Evolutionary conservation across 2,797 vertebrate species (phyloP).

Genomic region (Nyctalus aviator): DNA sequence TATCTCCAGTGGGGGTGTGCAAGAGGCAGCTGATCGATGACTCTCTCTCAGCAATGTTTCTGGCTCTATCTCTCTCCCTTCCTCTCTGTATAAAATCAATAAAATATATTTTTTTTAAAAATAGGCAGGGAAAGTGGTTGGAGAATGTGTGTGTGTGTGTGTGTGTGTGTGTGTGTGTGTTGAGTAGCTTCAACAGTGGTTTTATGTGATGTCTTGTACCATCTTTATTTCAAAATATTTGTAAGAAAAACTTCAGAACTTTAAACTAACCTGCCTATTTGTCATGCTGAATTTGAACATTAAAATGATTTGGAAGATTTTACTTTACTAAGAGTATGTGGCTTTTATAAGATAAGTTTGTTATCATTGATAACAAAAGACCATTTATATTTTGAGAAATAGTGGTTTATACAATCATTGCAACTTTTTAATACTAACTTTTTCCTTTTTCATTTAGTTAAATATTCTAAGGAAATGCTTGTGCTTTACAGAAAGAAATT

Average conservation of each 20-base stretch:
- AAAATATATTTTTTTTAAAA: too few relatives aligned
- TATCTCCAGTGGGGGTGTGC: too few relatives aligned
- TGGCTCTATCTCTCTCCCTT: too few relatives aligned
- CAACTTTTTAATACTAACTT: constrained; percentile 42
- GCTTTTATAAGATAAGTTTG: not conserved
- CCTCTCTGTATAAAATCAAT: too few relatives aligned
- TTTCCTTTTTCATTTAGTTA: not conserved
- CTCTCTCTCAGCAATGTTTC: too few relatives aligned
- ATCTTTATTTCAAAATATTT: constrained; percentile 49
- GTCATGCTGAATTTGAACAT: not conserved
- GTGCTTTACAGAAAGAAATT: not conserved
- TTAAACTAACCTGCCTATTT: not conserved
- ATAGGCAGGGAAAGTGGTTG: not conserved
- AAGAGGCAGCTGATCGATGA: too few relatives aligned
- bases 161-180: too few relatives aligned
- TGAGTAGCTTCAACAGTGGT: not conserved
- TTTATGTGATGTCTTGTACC: not conserved
- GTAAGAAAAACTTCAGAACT: not conserved
- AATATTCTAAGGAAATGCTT: not conserved
- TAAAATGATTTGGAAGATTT: constrained; percentile 25
- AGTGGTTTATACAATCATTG: not conserved
- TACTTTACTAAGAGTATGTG: constrained; percentile 14
- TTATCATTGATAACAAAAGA: not conserved
- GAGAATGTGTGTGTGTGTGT: not conserved
- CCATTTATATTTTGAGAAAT: not conserved